Base-by-base conservation (phyloP, 2,113 vertebrate species). In the Aramus guarauna region DNA sequence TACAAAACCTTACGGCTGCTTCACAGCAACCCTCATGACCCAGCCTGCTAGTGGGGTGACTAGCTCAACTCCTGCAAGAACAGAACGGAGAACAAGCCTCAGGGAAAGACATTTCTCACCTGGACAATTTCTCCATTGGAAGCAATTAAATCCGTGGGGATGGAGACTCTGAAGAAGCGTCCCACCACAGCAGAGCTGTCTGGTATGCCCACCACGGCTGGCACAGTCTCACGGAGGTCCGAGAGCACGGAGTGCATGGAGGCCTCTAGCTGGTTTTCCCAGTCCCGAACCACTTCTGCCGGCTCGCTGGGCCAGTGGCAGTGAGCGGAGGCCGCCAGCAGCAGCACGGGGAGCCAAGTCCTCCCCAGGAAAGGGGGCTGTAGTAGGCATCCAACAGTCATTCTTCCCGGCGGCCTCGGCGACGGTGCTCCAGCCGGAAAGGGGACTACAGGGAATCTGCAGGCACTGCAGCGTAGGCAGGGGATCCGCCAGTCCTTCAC, bases 171-270 rank as follows among this genome's bases (percentile, higher is more conserved):
- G 92, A 99, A 99, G 84, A 98, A 98, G 96, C 99, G 98, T 53
- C 99, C 99, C 66, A 99, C 99, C 27, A 99, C 97, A 0, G 99
- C 99, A 0, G 98, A 99, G 88, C 98, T 98, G 96, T 99, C 99
- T 0, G 99, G 99, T 45, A 99, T 99, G 81, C 98, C 98, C 85
- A 98, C 97, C 96, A 98, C 98, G 1, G 98, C 89, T 0, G 97
- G 98, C 17, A 98, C 92, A 22, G 98, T 94, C 92, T 98, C 98
- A 5, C 98, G 98, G 13, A 99, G 96, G 64, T 99, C 98, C 1
- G 98, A 97, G 17, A 99, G 98, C 85, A 99, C 96, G 0, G 99
- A 99, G 96, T 99, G 99, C 99, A 99, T 99, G 90, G 99, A 99
- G 9, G 99, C 99, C 97, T 99, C 99, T 9, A 99, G 97, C 92